These are phyloP conservation scores for Parochlus steinenii DNA, from an alignment of 2,888 invertebrate species.

Conservation along the genomic window DNA sequence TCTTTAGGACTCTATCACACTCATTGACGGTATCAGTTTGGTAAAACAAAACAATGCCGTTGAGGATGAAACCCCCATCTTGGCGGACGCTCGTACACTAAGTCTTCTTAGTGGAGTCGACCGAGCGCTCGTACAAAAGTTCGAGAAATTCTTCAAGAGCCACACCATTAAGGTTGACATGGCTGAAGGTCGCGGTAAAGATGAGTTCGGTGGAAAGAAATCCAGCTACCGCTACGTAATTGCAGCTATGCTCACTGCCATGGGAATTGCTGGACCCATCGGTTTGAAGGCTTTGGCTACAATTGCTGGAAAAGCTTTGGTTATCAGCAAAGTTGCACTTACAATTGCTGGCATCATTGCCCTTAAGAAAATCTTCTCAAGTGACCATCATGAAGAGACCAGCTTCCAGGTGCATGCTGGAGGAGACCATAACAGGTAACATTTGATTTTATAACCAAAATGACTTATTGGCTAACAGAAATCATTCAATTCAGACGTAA, in stretches of 20 bases:
- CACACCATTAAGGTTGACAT: constrained; percentile 48
- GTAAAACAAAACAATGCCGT: constrained; percentile 40
- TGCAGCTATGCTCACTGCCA: constrained; percentile 42
- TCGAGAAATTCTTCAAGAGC: constrained; percentile 43
- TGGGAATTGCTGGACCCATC: constrained; percentile 51
- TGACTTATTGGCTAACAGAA: constrained; percentile 29
- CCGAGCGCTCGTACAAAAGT: constrained; percentile 30
- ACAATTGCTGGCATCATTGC: constrained; percentile 56
- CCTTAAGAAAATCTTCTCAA: constrained; percentile 53
- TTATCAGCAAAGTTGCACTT: constrained; percentile 55
- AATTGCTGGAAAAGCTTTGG: constrained; percentile 52
- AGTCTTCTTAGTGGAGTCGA: constrained; percentile 38
- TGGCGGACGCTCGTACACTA: constrained; percentile 40
- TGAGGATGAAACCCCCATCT: constrained; percentile 26
- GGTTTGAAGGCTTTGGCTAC: constrained; percentile 51
- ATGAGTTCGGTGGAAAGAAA: constrained; percentile 21
- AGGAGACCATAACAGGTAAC: constrained; percentile 42
- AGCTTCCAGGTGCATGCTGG: constrained; percentile 53
- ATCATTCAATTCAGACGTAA: constrained; percentile 44
- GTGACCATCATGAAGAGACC: constrained; percentile 43
- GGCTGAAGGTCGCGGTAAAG: constrained; percentile 22
- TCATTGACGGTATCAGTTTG: constrained; percentile 40
- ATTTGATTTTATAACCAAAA: not conserved
- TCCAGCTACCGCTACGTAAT: constrained; percentile 36
- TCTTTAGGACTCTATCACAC: constrained; percentile 39